These are phyloP conservation scores for Carduelis carduelis DNA, from an alignment of 2,797 vertebrate species.

Conservation along the genomic window DNA sequence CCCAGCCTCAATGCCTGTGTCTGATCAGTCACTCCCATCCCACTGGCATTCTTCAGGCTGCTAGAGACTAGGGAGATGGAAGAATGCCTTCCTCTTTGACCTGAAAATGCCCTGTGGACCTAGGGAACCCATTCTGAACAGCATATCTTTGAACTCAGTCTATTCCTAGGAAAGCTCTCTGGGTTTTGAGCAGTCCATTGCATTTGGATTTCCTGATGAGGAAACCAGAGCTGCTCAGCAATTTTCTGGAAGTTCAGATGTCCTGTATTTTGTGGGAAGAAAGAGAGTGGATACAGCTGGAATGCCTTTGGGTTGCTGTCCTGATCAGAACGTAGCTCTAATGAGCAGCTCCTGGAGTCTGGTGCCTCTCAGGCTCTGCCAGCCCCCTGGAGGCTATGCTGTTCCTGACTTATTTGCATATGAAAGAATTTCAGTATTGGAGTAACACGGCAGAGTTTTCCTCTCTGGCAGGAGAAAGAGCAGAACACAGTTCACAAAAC, in stretches of 20 bases:
- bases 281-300: neutral
- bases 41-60: neutral
- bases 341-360: conserved; percentile 24
- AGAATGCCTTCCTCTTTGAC: neutral
- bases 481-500: neutral
- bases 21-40: neutral
- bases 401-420: conserved; percentile 57
- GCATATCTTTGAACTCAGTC: neutral
- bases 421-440: conserved; percentile 54
- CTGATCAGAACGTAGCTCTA: conserved; percentile 28
- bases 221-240: neutral
- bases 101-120: neutral
- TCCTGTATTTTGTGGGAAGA: neutral
- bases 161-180: neutral
- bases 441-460: neutral
- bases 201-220: neutral
- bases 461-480: conserved; percentile 22
- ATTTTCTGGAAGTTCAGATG: neutral
- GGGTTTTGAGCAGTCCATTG: neutral
- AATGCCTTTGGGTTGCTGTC: neutral
- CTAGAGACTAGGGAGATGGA: neutral
- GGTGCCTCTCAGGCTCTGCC: conserved; percentile 45
- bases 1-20: accelerated
- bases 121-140: neutral
- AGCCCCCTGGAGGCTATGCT: conserved; percentile 44